Evolutionary conservation across 2,797 vertebrate genomes (phyloP), one percentile per base, ranked within the genome.

Genomic region (Cyclopterus lumpus): DNA sequence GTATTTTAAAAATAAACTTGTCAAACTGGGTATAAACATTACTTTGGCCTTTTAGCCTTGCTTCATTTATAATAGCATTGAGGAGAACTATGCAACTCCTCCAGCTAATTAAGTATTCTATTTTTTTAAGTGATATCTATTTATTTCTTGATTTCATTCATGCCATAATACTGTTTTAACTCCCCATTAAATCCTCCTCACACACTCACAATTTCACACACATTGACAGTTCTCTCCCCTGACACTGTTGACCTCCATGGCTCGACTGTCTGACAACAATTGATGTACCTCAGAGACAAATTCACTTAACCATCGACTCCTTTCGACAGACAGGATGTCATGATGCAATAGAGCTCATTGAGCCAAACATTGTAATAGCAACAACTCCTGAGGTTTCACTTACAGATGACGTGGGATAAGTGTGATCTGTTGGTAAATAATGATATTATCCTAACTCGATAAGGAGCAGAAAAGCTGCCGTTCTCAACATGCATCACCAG

Each of bases 291-390:
- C 51, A 38, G 44, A 73, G 65, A 71, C 49, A 1, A 0, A 8
- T 5, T 5, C 54, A 38, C 15, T 78, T 66, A 76, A 71, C 54
- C 67, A 71, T 80, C 73, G 75, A 74, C 71, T 65, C 30, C 28
- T 74, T 60, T 18, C 11, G 59, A 51, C 15, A 44, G 26, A 46
- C 26, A 48, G 69, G 54, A 75, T 59, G 46, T 51, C 42, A 53
- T 7, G 8, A 64, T 20, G 58, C n/a, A 63, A 30, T n/a, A 34
- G 58, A 78, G 55, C 83, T 86, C 64, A 87, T 81, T 87, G 75
- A 74, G 70, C 75, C 24, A 38, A 57, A 66, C 57, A 40, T 14
- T 42, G 38, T 44, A 44, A 62, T 18, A 54, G 4, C 70, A 48
- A 68, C 60, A 64, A 30, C 58, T 71, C 68, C 53, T 46, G 62